Percentiles rank a stretch among this genome's conserved stretches.
Conservation (phyloP, 2,797 vertebrate genomes). For the Otolemur crassicaudatus region DNA sequence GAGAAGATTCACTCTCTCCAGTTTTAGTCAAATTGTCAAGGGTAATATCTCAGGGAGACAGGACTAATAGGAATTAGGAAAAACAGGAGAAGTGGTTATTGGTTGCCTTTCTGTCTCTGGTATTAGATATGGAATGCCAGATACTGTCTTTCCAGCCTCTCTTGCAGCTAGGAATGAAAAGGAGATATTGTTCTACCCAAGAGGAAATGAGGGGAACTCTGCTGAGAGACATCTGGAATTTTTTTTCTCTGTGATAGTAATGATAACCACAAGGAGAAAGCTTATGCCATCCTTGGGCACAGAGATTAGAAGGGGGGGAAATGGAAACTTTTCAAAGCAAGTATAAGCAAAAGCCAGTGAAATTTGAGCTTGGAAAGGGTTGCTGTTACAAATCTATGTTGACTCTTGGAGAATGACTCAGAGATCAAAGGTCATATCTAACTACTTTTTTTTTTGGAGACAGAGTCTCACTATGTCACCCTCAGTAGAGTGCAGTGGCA, state of each 20-base stretch:
- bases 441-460: no score
- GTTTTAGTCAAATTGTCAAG: not conserved
- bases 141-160: not conserved
- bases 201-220: not conserved
- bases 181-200: not conserved
- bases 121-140: not conserved
- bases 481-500: no score
- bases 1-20: not conserved
- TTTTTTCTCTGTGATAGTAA: constrained; percentile 11
- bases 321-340: constrained; percentile 47
- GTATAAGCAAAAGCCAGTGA: constrained; percentile 6
- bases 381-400: constrained; percentile 56
- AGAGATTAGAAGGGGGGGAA: constrained; percentile 23
- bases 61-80: not conserved
- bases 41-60: not conserved
- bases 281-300: not conserved
- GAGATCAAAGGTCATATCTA: constrained; percentile 48
- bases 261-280: constrained; percentile 1
- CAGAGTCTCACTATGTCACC: no score
- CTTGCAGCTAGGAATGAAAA: not conserved
- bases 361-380: constrained; percentile 65
- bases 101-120: not conserved
- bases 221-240: not conserved
- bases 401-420: constrained; percentile 52
- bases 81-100: constrained; percentile 1